A percentile compares a stretch with the other conserved stretches of the same genome.
Conservation (phyloP, 2,797 vertebrate species). For the Tadarida brasiliensis region DNA sequence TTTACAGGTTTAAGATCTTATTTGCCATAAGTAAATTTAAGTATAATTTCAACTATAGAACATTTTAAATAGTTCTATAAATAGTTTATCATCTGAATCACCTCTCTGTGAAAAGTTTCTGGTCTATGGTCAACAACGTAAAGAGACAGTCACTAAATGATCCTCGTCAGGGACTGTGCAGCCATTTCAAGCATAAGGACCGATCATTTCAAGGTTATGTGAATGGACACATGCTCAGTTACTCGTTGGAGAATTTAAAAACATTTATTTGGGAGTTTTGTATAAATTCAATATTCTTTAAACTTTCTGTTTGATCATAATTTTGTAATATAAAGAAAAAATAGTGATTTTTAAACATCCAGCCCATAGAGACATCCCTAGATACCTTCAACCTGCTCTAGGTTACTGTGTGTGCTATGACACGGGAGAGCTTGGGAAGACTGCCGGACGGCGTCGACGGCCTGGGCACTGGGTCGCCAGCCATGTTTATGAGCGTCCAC, state of each 20-base stretch:
- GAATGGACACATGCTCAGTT: background rate
- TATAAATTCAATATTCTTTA: background rate
- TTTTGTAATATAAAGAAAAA: background rate
- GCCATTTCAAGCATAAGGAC: background rate
- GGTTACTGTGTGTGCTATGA: background rate
- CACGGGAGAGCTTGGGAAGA: background rate
- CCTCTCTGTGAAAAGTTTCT: background rate
- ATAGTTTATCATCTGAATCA: background rate
- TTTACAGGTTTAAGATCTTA: background rate
- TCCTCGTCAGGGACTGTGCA: background rate
- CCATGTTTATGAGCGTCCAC: background rate
- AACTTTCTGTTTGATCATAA: background rate
- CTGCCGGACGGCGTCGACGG: too few species aligned
- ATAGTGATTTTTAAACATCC: background rate
- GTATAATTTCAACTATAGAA: background rate
- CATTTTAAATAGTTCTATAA: background rate
- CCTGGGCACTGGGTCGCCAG: background rate
- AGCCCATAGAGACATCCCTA: background rate
- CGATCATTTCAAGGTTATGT: background rate
- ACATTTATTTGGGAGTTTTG: conserved; percentile 1
- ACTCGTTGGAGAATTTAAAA: conserved; percentile 1
- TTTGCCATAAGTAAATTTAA: background rate
- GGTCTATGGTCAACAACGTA: background rate
- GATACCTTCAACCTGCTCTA: background rate
- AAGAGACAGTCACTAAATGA: conserved; percentile 23